Evolutionary conservation across 2,113 vertebrate genomes (phyloP).

Genomic region (Syngnathus floridae): DNA sequence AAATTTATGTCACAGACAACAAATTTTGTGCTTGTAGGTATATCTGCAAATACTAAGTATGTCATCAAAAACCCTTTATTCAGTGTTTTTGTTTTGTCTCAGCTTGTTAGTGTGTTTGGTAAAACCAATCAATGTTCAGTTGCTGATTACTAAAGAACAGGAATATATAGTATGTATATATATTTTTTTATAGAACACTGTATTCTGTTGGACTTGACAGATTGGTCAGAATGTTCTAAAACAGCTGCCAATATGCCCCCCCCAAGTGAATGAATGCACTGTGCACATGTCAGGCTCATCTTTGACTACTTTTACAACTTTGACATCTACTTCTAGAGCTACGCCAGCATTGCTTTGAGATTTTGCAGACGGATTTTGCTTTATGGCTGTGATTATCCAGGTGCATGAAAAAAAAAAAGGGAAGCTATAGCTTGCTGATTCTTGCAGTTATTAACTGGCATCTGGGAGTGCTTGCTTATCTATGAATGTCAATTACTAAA

Average conservation of each 20-base stretch:
- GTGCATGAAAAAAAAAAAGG: constrained; percentile 26
- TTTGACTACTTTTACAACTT: constrained; percentile 5
- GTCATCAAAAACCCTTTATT: too few species aligned
- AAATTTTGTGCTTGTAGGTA: too few species aligned
- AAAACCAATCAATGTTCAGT: not conserved
- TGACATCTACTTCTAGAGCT: not conserved
- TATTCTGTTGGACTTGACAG: not conserved
- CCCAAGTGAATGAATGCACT: not conserved
- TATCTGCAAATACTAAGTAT: too few species aligned
- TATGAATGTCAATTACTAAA: constrained; percentile 55
- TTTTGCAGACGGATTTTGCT: constrained; percentile 44
- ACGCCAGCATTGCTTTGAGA: constrained; percentile 11
- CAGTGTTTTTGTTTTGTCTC: too few species aligned
- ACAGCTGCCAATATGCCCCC: not conserved
- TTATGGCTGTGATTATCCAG: constrained; percentile 41
- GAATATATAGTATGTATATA: too few species aligned
- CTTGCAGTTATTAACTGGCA: constrained; percentile 44
- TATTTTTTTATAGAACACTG: not conserved
- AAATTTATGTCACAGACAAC: too few species aligned
- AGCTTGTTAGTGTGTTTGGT: not conserved
- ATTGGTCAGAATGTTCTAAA: not conserved
- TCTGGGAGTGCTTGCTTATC: constrained; percentile 37
- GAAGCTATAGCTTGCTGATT: constrained; percentile 37
- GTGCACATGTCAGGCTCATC: not conserved
- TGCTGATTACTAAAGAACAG: not conserved